phyloP scores from a whole-genome alignment of 1,140 invertebrate genomes.

The Pteromalus puparum region DNA sequence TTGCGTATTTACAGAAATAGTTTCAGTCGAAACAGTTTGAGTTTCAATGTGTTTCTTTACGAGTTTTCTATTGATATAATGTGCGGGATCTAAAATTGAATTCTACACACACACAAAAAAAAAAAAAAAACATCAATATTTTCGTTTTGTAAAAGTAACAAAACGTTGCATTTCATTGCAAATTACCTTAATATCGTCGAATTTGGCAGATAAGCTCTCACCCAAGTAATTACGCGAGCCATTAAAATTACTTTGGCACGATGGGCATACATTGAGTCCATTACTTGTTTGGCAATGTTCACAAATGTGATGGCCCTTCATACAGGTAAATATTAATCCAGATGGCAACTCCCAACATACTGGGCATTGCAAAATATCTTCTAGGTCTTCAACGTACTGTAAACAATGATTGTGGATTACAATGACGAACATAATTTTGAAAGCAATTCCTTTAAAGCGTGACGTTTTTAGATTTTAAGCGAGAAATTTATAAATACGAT shows the following conservation, averaged over 20 bases:
- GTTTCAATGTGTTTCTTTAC: not conserved
- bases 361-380: slow-evolving; percentile 19
- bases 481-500: no score
- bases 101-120: not conserved
- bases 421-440: no score
- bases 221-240: slow-evolving; percentile 16
- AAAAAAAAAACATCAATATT: not conserved
- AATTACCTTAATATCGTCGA: slow-evolving; percentile 25
- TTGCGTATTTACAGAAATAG: not conserved
- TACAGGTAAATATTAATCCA: not conserved
- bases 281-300: not conserved
- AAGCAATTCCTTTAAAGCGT: no score
- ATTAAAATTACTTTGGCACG: not conserved
- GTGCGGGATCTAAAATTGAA: not conserved
- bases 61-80: not conserved
- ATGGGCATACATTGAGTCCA: not conserved
- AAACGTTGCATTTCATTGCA: no score
- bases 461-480: no score
- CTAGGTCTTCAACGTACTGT: slow-evolving; percentile 19
- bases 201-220: not conserved
- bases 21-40: not conserved
- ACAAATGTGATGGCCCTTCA: slow-evolving; percentile 5
- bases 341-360: slow-evolving; percentile 6
- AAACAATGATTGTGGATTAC: not conserved
- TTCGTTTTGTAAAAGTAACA: not conserved